Base-by-base conservation (phyloP, 2,888 invertebrate species). In the Cheilosia grossa region DNA sequence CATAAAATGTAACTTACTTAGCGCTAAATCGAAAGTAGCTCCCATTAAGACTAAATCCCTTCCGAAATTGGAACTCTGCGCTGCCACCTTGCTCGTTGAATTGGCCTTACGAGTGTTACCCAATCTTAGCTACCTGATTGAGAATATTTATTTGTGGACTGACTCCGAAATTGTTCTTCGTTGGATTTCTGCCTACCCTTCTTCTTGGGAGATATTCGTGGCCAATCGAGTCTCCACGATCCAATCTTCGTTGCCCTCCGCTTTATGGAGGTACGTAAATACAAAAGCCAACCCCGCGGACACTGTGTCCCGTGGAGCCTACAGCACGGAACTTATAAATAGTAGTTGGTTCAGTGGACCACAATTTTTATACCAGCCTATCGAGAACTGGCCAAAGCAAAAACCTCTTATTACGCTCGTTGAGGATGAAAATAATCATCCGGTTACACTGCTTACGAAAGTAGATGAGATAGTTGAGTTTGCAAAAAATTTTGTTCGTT, bases 231-330 rank as follows among this genome's bases (percentile, higher is more conserved):
- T 90, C 6, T 86, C 87, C 0, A 64, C 87, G 66, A 89, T 90
- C 17, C 88, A 89, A 80, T 87, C 87, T 27, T 40, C 80, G 13
- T 82, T 88, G 19, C 83, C 17, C 0, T 37, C 27, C 3, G n/a
- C 21, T 5, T 70, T 63, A 24, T 90, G 90, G 90, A 63, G 66
- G 47, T 88, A 90, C 63, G 88, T 90, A 0, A 44, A 79, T 17
- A 87, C 88, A 6, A 66, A 81, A 33, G 63, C 87, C 5, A 90
- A 90, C 67, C 89, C 90, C 0, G 89, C 89, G 15, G 89, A 90
- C 74, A 87, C 88, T 13, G 86, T 89, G 2, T 90, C 89, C 0
- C 56, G 90, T 44, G 90, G 90, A 10, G 33, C 33, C 9, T 10
- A 33, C 10, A 33, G 9, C 10, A 33, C 33, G 33, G 33, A 33